Evolutionary conservation across 2,888 invertebrate genomes (phyloP).

Genomic region (Meandrusa payeni): DNA sequence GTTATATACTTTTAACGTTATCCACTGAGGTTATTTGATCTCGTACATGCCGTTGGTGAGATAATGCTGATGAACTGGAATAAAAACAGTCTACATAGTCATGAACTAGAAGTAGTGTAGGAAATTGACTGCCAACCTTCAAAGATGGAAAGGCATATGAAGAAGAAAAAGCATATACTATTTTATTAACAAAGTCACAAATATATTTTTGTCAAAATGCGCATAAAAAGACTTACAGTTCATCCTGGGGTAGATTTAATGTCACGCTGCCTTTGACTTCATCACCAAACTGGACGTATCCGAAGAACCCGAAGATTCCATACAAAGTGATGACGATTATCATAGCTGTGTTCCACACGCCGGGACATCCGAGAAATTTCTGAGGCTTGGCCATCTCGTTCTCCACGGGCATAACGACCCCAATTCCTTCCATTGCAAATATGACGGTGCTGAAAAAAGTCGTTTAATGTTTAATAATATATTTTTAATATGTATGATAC

Average conservation of each 20-base stretch:
- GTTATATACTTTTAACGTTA: too few relatives aligned
- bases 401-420: constrained; percentile 95
- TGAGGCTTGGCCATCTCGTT: constrained; percentile 93
- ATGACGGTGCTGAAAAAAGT: constrained; percentile 88
- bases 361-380: constrained; percentile 89
- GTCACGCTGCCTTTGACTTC: constrained; percentile 88
- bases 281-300: constrained; percentile 92
- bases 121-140: too few relatives aligned
- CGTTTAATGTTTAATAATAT: neutral
- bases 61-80: too few relatives aligned
- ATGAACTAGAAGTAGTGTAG: too few relatives aligned
- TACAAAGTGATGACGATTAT: constrained; percentile 88
- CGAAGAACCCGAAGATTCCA: constrained; percentile 92
- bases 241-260: constrained; percentile 86
- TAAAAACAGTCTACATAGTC: too few relatives aligned
- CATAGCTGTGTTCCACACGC: constrained; percentile 94
- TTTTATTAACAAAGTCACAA: too few relatives aligned
- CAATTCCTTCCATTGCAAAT: constrained; percentile 98
- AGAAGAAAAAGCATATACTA: too few relatives aligned
- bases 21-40: too few relatives aligned
- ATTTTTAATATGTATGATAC: neutral
- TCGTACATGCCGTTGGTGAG: too few relatives aligned
- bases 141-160: too few relatives aligned
- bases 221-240: too few relatives aligned
- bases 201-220: too few relatives aligned